Conservation (phyloP, 2,113 vertebrate species). For the Cyanoramphus novaezelandiae region DNA sequence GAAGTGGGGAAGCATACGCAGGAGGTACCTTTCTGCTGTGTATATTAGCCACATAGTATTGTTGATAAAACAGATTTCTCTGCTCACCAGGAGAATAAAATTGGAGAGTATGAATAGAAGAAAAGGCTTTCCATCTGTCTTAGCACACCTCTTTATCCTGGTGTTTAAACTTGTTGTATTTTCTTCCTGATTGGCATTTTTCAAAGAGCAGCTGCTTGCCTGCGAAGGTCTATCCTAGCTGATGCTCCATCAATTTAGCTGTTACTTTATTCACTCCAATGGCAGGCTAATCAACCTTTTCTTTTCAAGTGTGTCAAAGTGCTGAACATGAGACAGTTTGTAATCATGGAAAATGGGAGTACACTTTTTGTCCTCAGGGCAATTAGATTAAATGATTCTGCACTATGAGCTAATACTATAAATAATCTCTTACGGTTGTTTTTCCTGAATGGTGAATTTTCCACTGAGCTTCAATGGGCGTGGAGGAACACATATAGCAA, state of each 20-base stretch:
- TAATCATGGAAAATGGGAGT: slow-evolving; percentile 38
- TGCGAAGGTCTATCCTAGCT: background rate
- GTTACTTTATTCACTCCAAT: background rate
- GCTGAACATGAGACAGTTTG: background rate
- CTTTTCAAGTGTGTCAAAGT: slow-evolving; percentile 18
- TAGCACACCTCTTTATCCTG: background rate
- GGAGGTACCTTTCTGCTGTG: background rate
- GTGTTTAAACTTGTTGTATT: background rate
- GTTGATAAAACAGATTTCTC: background rate
- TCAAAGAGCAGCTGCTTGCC: slow-evolving; percentile 30
- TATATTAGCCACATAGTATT: background rate
- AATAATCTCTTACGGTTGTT: background rate
- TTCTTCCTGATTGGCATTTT: background rate
- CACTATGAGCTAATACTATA: background rate
- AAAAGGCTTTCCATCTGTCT: slow-evolving; percentile 37
- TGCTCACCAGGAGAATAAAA: background rate
- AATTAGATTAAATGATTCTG: slow-evolving; percentile 30
- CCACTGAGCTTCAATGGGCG: background rate
- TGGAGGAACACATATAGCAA: background rate
- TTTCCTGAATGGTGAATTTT: slow-evolving; percentile 24
- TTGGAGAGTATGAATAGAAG: background rate
- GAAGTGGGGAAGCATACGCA: rapidly evolving
- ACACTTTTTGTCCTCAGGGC: slow-evolving; percentile 8
- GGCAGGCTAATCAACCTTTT: slow-evolving; percentile 38
- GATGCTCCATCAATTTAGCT: background rate